Evolutionary conservation across 2,888 invertebrate genomes (phyloP).

Genomic region (Drosophila peninsularis): DNA sequence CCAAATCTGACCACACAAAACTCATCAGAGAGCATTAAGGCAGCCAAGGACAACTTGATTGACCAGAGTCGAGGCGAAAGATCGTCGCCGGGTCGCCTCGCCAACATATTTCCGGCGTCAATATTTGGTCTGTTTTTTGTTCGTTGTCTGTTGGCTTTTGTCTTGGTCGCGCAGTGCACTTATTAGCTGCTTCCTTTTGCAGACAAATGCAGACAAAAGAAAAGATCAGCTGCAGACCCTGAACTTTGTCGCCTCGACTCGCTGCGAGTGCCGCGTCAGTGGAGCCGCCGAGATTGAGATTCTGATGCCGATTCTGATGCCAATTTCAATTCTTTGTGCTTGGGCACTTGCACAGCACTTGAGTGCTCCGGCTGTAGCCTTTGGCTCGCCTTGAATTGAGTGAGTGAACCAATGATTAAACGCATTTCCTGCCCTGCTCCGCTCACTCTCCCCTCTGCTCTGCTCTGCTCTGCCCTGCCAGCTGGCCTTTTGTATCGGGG

Average conservation of each 20-base stretch:
- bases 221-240: conserved; percentile 59
- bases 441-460: neutral
- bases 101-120: conserved; percentile 69
- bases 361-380: conserved; percentile 33
- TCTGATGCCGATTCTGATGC: conserved; percentile 2
- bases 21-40: conserved; percentile 19
- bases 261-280: conserved; percentile 32
- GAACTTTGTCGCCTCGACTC: conserved; percentile 66
- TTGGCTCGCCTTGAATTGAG: conserved; percentile 55
- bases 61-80: conserved; percentile 22
- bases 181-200: conserved; percentile 68
- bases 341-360: conserved; percentile 49
- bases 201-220: conserved; percentile 55
- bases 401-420: conserved; percentile 70
- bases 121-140: conserved; percentile 17
- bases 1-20: conserved; percentile 45
- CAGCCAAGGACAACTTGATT: conserved; percentile 64
- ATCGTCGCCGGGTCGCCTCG: conserved; percentile 41
- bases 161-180: conserved; percentile 56
- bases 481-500: conserved; percentile 19
- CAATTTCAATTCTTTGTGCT: conserved; percentile 54
- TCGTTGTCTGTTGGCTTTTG: conserved; percentile 40
- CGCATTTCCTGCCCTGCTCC: conserved; percentile 28
- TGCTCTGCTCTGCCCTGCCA: neutral
- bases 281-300: conserved; percentile 28